Base-by-base conservation (phyloP, 2,888 invertebrate species). In the Blera fallax region DNA sequence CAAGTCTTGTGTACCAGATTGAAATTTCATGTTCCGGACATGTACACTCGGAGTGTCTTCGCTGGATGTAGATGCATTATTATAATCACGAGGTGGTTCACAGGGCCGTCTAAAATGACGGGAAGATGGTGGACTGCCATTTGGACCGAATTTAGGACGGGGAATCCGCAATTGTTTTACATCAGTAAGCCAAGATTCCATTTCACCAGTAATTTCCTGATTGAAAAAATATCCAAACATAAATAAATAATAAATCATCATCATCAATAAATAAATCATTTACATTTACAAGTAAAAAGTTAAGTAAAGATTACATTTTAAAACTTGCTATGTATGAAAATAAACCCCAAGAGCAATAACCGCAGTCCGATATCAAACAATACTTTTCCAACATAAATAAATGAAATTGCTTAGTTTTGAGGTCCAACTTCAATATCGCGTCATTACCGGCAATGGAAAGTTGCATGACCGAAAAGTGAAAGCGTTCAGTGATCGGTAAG, bases 181-280 rank as follows among this genome's bases (percentile, higher is more conserved):
- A 91, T 97, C 96, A 87, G 95, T 95, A 89, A 97, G 92, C 96
- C 97, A 97, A 88, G 96, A 95, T 91, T 97, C 97, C 97, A 97
- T 97, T 88, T 87, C 90, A 64, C n/a, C 0, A 27, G 14, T 4
- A 67, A n/a, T 43, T 70, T 67, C 18, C 65, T 64, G 48, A 24
- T 29, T 6, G 7, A 62, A 45, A 45, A 58, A 64, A 8, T 52
- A 56, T 64, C 29, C 3, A 70, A 62, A 1, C 54, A 43, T 27
- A 18, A 1, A 52, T 40, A 32, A 40, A 40, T 50, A 43, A 45
- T 45, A 76, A 48, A 16, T 16, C 65, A 62, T n/a, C 16, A n/a
- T n/a, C n/a, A n/a, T n/a, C n/a, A n/a, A n/a, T n/a, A n/a, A n/a
- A n/a, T n/a, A n/a, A n/a, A n/a, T n/a, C n/a, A n/a, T n/a, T n/a